Evolutionary conservation across 2,113 vertebrate species (phyloP), one percentile per base, ranked within the genome.

Genomic region (Catharus bicknelli): DNA sequence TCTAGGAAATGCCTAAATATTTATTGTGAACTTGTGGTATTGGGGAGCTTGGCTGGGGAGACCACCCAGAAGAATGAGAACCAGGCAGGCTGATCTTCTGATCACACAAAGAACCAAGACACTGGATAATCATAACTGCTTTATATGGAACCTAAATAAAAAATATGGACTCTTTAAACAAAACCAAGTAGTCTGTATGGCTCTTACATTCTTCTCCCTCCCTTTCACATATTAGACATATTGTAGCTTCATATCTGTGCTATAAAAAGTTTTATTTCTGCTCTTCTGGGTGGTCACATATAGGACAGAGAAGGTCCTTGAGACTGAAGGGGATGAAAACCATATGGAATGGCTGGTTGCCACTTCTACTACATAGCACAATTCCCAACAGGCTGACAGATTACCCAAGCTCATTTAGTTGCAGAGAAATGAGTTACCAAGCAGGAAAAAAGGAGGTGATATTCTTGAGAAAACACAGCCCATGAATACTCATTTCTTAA

Each of bases 61-160:
- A 51, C 88, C 90, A 88, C 82, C 62, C 82, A 91, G 42, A 58
- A 86, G 48, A 88, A 77, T 63, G 54, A 94, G 74, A 83, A 62
- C 25, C 27, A 63, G 75, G 51, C 59, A n/a, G 16, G 51, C 43
- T 92, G 68, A 45, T 34, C 15, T 32, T 61, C 21, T 66, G 63
- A 77, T 73, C 51, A 51, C 42, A 88, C 7, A 26, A 55, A 66
- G 13, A 86, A 29, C 1, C 12, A 79, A 74, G 43, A 59, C 19
- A 32, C 9, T 88, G 64, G 20, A 10, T 85, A 42, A 72, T 68
- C 16, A 4, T 29, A 54, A 73, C 19, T 74, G 47, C 48, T 45
- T 63, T 63, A 21, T 20, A 22, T n/a, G 40, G 48, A 86, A 63
- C 21, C 26, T 67, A 55, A 59, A 73, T 20, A 68, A 89, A 85